Percentiles rank a stretch among this genome's conserved stretches.
phyloP scores from a whole-genome alignment of 2,888 invertebrate species.

The Agrotis ipsilon region DNA sequence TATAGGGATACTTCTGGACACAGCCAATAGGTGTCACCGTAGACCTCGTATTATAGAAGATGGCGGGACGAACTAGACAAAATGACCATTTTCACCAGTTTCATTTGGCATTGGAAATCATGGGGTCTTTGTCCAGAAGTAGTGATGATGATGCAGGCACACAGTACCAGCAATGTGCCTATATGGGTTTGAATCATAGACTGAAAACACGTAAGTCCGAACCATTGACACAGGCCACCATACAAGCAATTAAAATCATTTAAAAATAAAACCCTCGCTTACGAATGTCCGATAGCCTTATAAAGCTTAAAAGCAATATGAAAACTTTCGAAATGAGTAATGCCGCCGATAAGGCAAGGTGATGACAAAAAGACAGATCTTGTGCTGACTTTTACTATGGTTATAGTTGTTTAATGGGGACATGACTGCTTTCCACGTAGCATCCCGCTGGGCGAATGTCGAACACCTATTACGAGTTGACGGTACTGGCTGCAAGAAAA shows the following conservation, averaged over 20 bases:
- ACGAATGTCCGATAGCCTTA: constrained; percentile 48
- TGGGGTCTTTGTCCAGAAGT: too few species aligned
- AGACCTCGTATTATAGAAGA: too few species aligned
- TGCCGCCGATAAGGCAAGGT: constrained; percentile 68
- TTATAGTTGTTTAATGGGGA: constrained; percentile 63
- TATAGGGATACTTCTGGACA: too few species aligned
- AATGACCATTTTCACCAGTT: too few species aligned
- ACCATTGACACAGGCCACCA: too few species aligned
- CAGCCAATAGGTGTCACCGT: too few species aligned
- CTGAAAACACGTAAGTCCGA: too few species aligned
- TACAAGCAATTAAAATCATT: constrained; percentile 37
- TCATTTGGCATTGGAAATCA: too few species aligned
- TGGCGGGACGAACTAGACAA: too few species aligned
- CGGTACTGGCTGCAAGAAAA: constrained; percentile 62
- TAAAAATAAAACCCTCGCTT: constrained; percentile 51
- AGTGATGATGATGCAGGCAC: too few species aligned
- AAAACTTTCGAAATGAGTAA: constrained; percentile 76
- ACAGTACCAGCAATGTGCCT: too few species aligned
- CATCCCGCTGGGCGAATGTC: constrained; percentile 70
- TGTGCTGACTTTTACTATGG: constrained; percentile 66
- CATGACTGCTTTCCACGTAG: constrained; percentile 72
- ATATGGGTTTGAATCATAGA: too few species aligned
- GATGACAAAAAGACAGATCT: constrained; percentile 70
- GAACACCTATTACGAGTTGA: constrained; percentile 67
- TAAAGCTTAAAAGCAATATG: constrained; percentile 60